phyloP scores from a whole-genome alignment of 2,113 vertebrate genomes.

The Semnornis frantzii region DNA sequence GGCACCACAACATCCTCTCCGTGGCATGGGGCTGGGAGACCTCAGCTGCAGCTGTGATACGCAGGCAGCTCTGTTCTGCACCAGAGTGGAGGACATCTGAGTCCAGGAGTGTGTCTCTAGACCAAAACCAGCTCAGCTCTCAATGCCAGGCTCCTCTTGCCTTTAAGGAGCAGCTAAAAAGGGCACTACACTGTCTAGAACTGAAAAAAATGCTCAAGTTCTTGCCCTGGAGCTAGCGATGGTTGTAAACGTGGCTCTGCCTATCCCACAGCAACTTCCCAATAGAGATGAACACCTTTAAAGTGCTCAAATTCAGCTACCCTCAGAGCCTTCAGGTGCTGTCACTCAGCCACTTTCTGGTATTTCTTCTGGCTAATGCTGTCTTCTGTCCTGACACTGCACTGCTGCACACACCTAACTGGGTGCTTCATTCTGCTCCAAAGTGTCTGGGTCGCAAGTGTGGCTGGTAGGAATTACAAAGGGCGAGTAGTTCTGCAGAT shows the following conservation, averaged over 20 bases:
- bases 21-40: not conserved
- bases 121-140: not conserved
- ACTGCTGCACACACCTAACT: not conserved
- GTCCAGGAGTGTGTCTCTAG: not conserved
- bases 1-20: not conserved
- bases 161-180: not conserved
- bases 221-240: not conserved
- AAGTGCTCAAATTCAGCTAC: not conserved
- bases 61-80: not conserved
- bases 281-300: not conserved
- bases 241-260: not conserved
- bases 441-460: not conserved
- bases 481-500: not conserved
- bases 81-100: not conserved
- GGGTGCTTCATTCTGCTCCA: not conserved
- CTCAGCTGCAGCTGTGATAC: not conserved
- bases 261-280: not conserved
- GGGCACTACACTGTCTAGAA: not conserved
- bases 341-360: not conserved
- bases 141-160: not conserved
- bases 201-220: not conserved
- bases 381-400: not conserved
- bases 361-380: not conserved
- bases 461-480: not conserved
- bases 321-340: not conserved